Evolutionary conservation across 2,888 invertebrate genomes (phyloP), one percentile per base, ranked within the genome.

Genomic region (Campoletis raptor): DNA sequence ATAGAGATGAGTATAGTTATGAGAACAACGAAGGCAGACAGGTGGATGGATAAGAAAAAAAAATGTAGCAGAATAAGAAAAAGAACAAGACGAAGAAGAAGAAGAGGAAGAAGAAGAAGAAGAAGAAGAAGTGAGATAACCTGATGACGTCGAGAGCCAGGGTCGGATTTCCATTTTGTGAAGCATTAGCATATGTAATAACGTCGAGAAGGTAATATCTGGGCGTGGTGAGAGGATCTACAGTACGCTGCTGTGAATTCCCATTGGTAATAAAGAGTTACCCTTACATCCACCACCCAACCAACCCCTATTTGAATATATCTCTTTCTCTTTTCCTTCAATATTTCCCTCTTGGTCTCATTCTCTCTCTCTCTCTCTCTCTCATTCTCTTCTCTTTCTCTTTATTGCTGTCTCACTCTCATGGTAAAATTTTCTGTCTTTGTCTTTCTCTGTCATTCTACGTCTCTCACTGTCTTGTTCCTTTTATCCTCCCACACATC

Each of bases 221-320:
- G 84, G 84, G 81, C 74, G 84, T 81, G 83, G 86, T 73, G 78
- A 84, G 73, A 81, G 88, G 85, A 87, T 88, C 76, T 24, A 64
- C 77, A 82, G 81, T 85, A 86, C 81, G 87, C 72, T 72, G 79
- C 77, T 72, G 82, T 74, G 83, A 90, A 92, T 90, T 91, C 90
- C 90, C 92, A 90, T 91, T 89, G 91, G 91, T 89, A 91, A 92
- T 92, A 90, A 91, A 92, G 90, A 90, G 89, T 91, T 79, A 84
- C 86, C 84, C 86, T 86, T 79, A 73, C 84, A 66, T 79, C 36
- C 83, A 48, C 74, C 77, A 76, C 73, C 78, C 40, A 72, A 42
- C 70, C 78, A 82, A 74, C 42, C 30, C 52, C n/a, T 10, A 54
- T 77, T 48, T 12, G 64, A 61, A 40, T 76, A 24, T 45, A 9